Base-by-base conservation (phyloP, 2,113 vertebrate species). In the Periophthalmus modestus region DNA sequence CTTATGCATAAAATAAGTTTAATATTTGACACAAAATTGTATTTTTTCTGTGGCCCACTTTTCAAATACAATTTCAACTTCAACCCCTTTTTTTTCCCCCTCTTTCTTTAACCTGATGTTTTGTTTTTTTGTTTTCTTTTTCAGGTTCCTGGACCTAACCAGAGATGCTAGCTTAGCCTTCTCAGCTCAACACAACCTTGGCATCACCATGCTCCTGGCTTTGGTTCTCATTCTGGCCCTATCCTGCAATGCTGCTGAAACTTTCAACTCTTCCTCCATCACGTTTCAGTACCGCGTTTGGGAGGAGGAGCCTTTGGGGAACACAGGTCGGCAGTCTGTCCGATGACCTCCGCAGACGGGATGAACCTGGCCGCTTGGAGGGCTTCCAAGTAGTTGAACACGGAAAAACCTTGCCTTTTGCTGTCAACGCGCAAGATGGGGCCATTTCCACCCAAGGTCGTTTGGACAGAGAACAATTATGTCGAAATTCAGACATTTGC, bases 401-500 rank as follows among this genome's bases (percentile, higher is more conserved):
- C 24, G 93, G 93, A 0, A 81, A 89, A 39, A 78, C 81, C 14
- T 93, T 97, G 80, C 95, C 93, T 2, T 90, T 98, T 73, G 86
- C 67, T 0, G 92, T 98, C 82, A 90, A 86, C 28, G 50, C 88
- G 0, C 83, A 73, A 34, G 95, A 96, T 0, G 96, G 97, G 4
- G 72, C 86, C 4, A 88, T 99, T 39, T 93, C 93, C 89, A 98
- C 95, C 0, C 90, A 91, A 0, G 90, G 92, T 39, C 85, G 91
- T 24, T 88, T 98, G 87, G 96, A 98, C 88, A 92, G 96, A 84
- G 97, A 99, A 83, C 91, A 92, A 83, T 93, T 99, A 33, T 98
- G 96, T 84, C 86, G 87, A 23, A 93, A 94, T 13, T 91, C 82
- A 0, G 94, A 95, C 55, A 92, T 93, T 72, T 98, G 97, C 73